Percentiles rank a stretch among this genome's conserved stretches.
Evolutionary conservation across 2,888 invertebrate species (phyloP).

Genomic region (Idaea aversata): DNA sequence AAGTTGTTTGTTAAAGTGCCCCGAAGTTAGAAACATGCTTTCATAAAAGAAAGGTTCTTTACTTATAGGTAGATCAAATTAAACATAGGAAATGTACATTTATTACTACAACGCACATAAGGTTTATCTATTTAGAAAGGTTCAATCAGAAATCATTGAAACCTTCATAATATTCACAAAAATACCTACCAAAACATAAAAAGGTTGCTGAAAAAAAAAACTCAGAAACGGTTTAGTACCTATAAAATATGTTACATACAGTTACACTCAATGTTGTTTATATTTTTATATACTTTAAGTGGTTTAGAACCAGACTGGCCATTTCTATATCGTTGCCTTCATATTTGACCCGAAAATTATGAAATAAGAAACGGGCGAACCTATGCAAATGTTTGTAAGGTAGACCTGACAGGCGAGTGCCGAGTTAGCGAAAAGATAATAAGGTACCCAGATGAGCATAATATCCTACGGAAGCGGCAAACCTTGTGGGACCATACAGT

Average conservation of each 20-base stretch:
- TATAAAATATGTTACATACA: not conserved
- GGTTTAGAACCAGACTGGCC: conserved; percentile 6
- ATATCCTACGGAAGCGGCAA: conserved; percentile 24
- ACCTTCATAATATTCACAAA: not conserved
- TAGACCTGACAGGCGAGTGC: conserved; percentile 24
- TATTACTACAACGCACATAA: not conserved
- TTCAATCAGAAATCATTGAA: not conserved
- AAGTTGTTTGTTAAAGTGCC: too few relatives aligned
- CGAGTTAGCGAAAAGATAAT: conserved; percentile 33
- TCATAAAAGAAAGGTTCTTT: too few relatives aligned
- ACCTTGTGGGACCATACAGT: conserved; percentile 19
- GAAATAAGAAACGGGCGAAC: conserved; percentile 30
- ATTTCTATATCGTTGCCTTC: conserved; percentile 18
- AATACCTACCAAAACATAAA: not conserved
- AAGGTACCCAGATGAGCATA: conserved; percentile 29
- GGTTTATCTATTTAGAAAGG: not conserved
- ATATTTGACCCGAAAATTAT: conserved; percentile 30
- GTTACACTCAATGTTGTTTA: not conserved
- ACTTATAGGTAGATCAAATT: not conserved
- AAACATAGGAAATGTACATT: not conserved
- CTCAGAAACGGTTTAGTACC: not conserved
- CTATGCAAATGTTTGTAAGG: conserved; percentile 32
- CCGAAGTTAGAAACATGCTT: too few relatives aligned
- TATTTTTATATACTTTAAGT: not conserved
- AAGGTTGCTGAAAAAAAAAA: not conserved